phyloP scores from a whole-genome alignment of 2,888 invertebrate species.

The Sycophila texana region DNA sequence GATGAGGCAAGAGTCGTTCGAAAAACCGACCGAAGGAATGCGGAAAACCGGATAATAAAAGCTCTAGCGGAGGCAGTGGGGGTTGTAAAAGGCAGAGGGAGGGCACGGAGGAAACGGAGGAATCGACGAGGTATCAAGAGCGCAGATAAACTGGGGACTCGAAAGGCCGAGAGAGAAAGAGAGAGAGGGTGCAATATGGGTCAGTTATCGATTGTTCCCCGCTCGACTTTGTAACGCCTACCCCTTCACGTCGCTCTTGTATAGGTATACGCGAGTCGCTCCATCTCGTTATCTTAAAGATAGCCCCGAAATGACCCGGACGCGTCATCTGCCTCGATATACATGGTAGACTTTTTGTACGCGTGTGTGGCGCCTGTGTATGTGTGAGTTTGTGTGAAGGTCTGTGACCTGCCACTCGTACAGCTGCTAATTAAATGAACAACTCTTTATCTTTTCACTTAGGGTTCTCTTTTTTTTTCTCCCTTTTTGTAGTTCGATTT shows the following conservation, averaged over 20 bases:
- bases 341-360: too few relatives aligned
- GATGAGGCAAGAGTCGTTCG: neutral
- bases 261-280: constrained; percentile 29
- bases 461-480: too few relatives aligned
- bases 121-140: constrained; percentile 21
- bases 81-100: neutral
- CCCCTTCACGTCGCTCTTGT: constrained; percentile 66
- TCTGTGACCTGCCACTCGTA: neutral
- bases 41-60: constrained; percentile 1
- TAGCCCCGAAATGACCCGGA: neutral
- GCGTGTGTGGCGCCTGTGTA: neutral
- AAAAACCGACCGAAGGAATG: neutral
- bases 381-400: neutral
- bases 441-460: neutral
- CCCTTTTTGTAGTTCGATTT: too few relatives aligned
- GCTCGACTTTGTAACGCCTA: constrained; percentile 67
- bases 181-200: constrained; percentile 65
- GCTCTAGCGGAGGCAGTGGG: neutral
- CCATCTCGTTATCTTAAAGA: constrained; percentile 72
- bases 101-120: neutral
- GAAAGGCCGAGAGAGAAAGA: constrained; percentile 16
- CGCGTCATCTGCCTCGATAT: too few relatives aligned
- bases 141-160: constrained; percentile 22
- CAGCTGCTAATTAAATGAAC: constrained; percentile 39
- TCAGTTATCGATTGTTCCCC: constrained; percentile 72